These are phyloP conservation scores for Rhimphoctona megacephalus DNA, from an alignment of 2,888 invertebrate species.

Conservation along the genomic window DNA sequence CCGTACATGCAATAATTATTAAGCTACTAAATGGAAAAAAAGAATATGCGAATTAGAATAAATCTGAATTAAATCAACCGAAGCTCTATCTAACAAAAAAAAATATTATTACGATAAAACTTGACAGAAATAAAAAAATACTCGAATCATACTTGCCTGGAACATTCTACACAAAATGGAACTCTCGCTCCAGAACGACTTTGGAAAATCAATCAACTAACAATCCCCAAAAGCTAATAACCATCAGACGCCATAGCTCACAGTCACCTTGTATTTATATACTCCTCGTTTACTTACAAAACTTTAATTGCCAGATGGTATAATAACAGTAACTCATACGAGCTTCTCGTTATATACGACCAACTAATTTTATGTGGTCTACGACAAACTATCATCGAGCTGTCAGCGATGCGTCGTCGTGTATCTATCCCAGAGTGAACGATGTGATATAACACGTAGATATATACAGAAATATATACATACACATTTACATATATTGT, in stretches of 20 bases:
- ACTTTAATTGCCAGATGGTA: constrained; percentile 32
- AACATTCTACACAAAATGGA: neutral
- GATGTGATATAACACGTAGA: neutral
- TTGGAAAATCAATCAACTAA: constrained; percentile 5
- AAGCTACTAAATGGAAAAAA: neutral
- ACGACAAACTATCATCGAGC: constrained; percentile 27
- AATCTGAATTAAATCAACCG: neutral
- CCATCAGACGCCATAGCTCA: neutral
- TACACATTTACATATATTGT: neutral
- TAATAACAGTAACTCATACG: constrained; percentile 42
- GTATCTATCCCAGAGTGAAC: constrained; percentile 7
- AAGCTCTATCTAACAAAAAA: too few relatives aligned
- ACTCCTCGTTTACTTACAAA: neutral
- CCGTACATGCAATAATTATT: neutral
- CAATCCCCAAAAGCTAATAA: neutral
- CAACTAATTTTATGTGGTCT: constrained; percentile 31
- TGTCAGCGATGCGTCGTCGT: neutral
- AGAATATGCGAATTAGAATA: neutral
- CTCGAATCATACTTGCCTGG: neutral
- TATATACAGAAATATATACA: neutral
- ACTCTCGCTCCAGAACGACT: neutral
- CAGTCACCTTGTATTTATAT: neutral
- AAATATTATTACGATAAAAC: too few relatives aligned
- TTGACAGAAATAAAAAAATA: neutral
- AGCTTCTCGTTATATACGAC: neutral